These are phyloP conservation scores for Pectinophora gossypiella DNA, from an alignment of 1,140 invertebrate species.

Conservation along the genomic window DNA sequence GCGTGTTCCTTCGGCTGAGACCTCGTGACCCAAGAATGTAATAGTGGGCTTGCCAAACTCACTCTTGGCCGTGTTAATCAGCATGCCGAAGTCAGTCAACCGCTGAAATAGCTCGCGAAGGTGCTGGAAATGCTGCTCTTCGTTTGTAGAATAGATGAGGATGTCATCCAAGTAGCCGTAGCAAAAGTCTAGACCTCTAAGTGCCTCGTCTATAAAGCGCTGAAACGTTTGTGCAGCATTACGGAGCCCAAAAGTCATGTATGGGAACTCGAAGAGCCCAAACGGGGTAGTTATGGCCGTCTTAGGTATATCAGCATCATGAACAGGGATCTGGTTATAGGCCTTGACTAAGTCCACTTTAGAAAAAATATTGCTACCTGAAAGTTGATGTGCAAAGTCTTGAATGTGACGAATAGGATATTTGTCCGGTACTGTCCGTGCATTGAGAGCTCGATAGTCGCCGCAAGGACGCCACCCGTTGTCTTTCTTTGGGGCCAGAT, in stretches of 20 bases:
- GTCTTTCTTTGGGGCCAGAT: constrained; percentile 55
- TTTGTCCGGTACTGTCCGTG: constrained; percentile 39
- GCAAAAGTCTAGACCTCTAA: not conserved
- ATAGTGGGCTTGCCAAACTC: not conserved
- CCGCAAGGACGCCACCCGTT: constrained; percentile 50
- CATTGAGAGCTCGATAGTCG: constrained; percentile 68
- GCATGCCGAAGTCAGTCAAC: not conserved
- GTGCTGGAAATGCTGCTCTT: not conserved
- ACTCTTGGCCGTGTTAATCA: no score
- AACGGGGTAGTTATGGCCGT: constrained; percentile 23
- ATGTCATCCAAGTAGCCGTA: not conserved
- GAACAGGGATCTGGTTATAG: constrained; percentile 25
- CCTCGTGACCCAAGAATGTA: not conserved
- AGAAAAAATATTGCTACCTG: constrained; percentile 41
- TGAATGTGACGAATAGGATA: constrained; percentile 23
- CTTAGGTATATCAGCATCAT: not conserved
- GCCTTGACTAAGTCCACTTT: constrained; percentile 62
- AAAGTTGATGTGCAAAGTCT: constrained; percentile 13
- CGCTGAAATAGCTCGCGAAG: not conserved
- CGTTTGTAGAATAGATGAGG: not conserved
- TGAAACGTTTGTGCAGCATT: constrained; percentile 61
- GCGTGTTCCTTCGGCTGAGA: constrained; percentile 2
- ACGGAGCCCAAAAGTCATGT: constrained; percentile 38
- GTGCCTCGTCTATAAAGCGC: constrained; percentile 31
- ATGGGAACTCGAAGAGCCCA: not conserved